These are phyloP conservation scores for Labrus mixtus DNA, from an alignment of 2,113 vertebrate genomes.

Conservation along the genomic window DNA sequence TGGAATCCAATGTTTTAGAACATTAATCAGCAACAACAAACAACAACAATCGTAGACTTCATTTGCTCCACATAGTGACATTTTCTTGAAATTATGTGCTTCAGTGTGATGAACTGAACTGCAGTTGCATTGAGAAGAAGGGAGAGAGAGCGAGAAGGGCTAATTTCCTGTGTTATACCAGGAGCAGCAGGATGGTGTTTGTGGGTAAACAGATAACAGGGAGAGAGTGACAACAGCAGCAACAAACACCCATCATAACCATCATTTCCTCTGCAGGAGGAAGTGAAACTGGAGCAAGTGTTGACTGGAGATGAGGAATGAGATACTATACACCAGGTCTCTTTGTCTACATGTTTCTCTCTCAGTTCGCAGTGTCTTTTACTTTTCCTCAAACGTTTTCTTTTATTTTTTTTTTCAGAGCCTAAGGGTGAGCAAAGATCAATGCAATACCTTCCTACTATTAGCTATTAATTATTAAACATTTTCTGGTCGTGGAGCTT, in stretches of 20 bases:
- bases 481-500: too few species aligned
- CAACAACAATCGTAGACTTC: background rate
- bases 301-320: conserved; percentile 52
- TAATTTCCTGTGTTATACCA: conserved; percentile 8
- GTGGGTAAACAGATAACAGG: conserved; percentile 65
- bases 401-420: background rate
- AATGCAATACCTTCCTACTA: background rate
- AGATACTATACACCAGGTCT: conserved; percentile 31
- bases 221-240: conserved; percentile 55
- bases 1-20: background rate
- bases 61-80: too few species aligned
- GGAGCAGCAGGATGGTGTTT: conserved; percentile 42
- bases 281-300: conserved; percentile 71
- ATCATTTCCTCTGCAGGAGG: conserved; percentile 60
- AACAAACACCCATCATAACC: conserved; percentile 58
- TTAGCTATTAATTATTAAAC: background rate
- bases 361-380: background rate
- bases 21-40: too few species aligned
- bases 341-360: background rate
- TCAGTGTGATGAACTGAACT: background rate
- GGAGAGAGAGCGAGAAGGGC: background rate
- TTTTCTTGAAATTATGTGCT: background rate
- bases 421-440: background rate
- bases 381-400: background rate
- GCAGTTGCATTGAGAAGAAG: background rate